Conservation (phyloP, 1,140 invertebrate genomes). For the Arion vulgaris region DNA sequence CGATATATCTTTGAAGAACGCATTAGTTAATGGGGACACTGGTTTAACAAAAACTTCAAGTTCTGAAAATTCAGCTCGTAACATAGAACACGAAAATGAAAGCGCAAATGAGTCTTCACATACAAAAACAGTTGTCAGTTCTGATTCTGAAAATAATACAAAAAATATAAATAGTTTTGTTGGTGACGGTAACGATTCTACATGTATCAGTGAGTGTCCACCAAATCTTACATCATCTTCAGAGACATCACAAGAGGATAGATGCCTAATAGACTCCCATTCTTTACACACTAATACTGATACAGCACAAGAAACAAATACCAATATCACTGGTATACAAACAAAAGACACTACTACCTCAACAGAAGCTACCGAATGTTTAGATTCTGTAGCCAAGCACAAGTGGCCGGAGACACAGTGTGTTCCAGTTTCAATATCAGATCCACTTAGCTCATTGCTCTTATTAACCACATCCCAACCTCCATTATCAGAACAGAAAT, state of each 20-base stretch:
- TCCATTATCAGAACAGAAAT: slow-evolving; percentile 51
- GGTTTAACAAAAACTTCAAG: neutral
- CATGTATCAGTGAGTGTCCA: neutral
- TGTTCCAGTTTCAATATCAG: slow-evolving; percentile 39
- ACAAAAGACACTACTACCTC: neutral
- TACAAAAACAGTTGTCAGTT: neutral
- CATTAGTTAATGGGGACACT: neutral
- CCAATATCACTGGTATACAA: neutral
- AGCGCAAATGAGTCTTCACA: neutral
- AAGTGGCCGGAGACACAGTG: slow-evolving; percentile 1
- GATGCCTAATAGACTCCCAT: neutral
- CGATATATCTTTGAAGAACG: neutral
- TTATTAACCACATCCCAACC: neutral
- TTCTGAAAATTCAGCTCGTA: neutral
- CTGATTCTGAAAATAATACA: neutral
- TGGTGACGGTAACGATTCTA: neutral
- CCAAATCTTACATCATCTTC: neutral
- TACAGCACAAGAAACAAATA: neutral
- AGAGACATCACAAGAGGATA: neutral
- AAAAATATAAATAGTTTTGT: neutral
- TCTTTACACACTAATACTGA: neutral
- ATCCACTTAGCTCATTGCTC: no score
- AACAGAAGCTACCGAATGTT: neutral
- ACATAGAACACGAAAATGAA: neutral
- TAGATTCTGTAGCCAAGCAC: neutral